A percentile compares a stretch with the other conserved stretches of the same genome.
Conservation (phyloP, 2,113 vertebrate genomes). For the Amblyopsis rosae region DNA sequence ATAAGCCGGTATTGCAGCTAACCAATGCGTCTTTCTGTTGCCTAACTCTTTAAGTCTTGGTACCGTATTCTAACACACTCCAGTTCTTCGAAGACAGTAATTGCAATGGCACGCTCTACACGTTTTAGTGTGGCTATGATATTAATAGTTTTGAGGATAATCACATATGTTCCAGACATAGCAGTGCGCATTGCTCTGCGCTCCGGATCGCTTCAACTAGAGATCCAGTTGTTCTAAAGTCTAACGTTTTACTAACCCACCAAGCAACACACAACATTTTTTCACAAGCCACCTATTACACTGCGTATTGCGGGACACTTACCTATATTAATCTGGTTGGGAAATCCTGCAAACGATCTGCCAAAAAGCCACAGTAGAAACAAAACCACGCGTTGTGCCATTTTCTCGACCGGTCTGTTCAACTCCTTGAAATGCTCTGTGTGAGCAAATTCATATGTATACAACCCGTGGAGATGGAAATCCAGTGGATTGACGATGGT, state of each 20-base stretch:
- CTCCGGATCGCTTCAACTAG: constrained; percentile 8
- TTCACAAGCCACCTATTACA: not conserved
- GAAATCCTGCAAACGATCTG: constrained; percentile 86
- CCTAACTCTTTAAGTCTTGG: constrained; percentile 34
- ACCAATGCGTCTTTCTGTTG: constrained; percentile 24
- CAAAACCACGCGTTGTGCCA: constrained; percentile 87
- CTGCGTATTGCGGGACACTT: constrained; percentile 67
- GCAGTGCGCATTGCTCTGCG: constrained; percentile 54
- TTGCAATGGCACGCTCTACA: constrained; percentile 4
- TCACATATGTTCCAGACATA: not conserved
- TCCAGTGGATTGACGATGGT: constrained; percentile 70
- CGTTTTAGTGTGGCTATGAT: not conserved
- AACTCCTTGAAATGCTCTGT: constrained; percentile 82
- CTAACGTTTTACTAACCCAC: not conserved
- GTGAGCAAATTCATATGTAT: constrained; percentile 80
- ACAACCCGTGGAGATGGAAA: constrained; percentile 74
- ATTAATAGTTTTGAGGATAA: constrained; percentile 15
- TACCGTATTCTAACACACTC: not conserved
- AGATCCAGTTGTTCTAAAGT: constrained; percentile 5
- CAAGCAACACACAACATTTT: not conserved
- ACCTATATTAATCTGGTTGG: constrained; percentile 98
- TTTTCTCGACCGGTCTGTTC: constrained; percentile 83
- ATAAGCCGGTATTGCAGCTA: not conserved
- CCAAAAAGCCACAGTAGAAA: constrained; percentile 87
- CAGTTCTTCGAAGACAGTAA: not conserved